phyloP scores from a whole-genome alignment of 1,140 invertebrate genomes.

The Lepidurus apus region DNA sequence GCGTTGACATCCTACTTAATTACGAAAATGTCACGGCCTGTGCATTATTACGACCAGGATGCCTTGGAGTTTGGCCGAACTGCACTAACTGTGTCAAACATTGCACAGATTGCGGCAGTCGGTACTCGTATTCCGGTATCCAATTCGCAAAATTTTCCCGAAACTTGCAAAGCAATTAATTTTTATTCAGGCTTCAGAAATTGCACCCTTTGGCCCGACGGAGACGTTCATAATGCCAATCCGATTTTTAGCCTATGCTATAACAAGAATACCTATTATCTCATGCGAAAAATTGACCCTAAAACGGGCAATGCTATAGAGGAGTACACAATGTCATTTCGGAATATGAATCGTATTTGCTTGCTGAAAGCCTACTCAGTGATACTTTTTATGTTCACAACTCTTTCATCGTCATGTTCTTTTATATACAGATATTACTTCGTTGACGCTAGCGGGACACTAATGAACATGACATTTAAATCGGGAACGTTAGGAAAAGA shows the following conservation, averaged over 20 bases:
- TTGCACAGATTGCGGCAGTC: not conserved
- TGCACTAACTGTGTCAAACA: not conserved
- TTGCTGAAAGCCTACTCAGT: not conserved
- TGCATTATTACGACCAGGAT: not conserved
- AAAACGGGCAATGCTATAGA: not conserved
- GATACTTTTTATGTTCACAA: not conserved
- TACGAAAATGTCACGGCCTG: not conserved
- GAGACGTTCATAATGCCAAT: not conserved
- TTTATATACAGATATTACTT: not conserved
- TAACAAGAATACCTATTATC: not conserved
- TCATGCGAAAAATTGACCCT: not conserved
- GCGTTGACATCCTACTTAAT: not conserved
- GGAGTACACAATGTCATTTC: not conserved
- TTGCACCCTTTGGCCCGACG: not conserved
- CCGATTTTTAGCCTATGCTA: not conserved
- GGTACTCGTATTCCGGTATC: not conserved
- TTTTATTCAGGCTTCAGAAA: not conserved
- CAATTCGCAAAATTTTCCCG: not conserved
- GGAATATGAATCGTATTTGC: not conserved
- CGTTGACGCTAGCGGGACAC: not conserved
- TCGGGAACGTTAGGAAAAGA: not conserved
- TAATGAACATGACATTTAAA: not conserved
- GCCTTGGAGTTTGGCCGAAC: not conserved
- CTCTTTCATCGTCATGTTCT: not conserved
- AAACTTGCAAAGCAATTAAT: not conserved